phyloP scores from a whole-genome alignment of 1,140 invertebrate genomes.

The Drosophila seguyi region DNA sequence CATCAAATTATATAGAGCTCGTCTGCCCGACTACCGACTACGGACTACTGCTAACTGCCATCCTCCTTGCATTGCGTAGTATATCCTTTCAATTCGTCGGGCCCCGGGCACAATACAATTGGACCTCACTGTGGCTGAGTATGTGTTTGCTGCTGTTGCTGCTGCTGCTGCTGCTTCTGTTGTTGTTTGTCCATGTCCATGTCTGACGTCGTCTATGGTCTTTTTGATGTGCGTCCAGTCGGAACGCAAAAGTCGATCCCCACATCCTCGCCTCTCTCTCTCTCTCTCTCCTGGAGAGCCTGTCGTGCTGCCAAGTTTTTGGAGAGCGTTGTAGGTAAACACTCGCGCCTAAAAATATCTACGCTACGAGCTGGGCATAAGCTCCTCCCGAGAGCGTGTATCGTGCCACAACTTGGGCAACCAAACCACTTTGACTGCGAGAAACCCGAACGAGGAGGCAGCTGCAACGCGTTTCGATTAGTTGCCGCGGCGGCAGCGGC shows the following conservation, averaged over 20 bases:
- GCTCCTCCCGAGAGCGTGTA: slow-evolving; percentile 44
- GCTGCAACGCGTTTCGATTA: slow-evolving; percentile 83
- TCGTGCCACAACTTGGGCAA: slow-evolving; percentile 77
- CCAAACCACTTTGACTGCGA: slow-evolving; percentile 75
- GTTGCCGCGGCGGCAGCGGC: slow-evolving; percentile 50
- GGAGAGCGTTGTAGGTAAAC: slow-evolving; percentile 74
- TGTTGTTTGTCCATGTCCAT: slow-evolving; percentile 57
- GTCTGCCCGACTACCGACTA: slow-evolving; percentile 33
- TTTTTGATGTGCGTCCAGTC: slow-evolving; percentile 75
- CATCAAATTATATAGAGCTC: slow-evolving; percentile 80
- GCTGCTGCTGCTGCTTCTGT: slow-evolving; percentile 26
- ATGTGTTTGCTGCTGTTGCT: background rate
- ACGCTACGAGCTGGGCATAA: slow-evolving; percentile 32
- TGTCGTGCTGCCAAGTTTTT: slow-evolving; percentile 64
- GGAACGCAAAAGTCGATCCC: slow-evolving; percentile 64
- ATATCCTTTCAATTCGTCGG: slow-evolving; percentile 61
- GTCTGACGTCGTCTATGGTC: slow-evolving; percentile 61
- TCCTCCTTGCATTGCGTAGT: slow-evolving; percentile 44
- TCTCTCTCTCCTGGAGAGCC: slow-evolving; percentile 6
- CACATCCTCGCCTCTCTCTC: background rate
- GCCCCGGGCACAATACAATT: slow-evolving; percentile 62
- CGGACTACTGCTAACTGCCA: slow-evolving; percentile 13
- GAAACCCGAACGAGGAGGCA: slow-evolving; percentile 57
- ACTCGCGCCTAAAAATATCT: slow-evolving; percentile 79
- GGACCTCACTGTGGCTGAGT: slow-evolving; percentile 25